Evolutionary conservation across 2,113 vertebrate genomes (phyloP).

Genomic region (Passer montanus): DNA sequence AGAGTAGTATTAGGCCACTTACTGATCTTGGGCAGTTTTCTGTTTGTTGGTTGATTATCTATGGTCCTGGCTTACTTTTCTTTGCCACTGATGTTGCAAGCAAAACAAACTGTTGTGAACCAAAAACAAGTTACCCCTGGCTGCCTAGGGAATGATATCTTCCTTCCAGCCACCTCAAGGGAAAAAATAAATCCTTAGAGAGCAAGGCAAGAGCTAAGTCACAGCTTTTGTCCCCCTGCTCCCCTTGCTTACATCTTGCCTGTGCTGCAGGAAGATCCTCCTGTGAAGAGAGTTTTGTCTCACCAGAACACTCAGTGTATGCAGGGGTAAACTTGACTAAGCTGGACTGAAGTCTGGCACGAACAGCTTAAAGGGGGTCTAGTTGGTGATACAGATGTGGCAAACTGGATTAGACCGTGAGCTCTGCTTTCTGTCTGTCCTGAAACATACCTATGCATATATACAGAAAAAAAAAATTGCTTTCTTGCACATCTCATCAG

Average conservation of each 20-base stretch:
- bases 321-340: not conserved
- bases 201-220: not conserved
- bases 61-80: not conserved
- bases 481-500: not conserved
- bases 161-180: not conserved
- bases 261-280: not conserved
- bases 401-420: not conserved
- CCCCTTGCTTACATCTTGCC: not conserved
- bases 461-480: not conserved
- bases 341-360: not conserved
- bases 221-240: not conserved
- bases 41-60: not conserved
- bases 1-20: not conserved
- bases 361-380: not conserved
- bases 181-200: not conserved
- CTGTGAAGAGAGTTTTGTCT: not conserved
- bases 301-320: not conserved
- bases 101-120: not conserved
- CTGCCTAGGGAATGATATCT: not conserved
- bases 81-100: not conserved
- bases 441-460: rapidly evolving
- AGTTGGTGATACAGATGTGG: not conserved
- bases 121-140: not conserved
- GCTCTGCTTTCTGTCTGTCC: not conserved
- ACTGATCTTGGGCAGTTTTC: not conserved